Evolutionary conservation across 64 coral and sea anemone genomes (phyloP).

Genomic region (Orbicella faveolata): DNA sequence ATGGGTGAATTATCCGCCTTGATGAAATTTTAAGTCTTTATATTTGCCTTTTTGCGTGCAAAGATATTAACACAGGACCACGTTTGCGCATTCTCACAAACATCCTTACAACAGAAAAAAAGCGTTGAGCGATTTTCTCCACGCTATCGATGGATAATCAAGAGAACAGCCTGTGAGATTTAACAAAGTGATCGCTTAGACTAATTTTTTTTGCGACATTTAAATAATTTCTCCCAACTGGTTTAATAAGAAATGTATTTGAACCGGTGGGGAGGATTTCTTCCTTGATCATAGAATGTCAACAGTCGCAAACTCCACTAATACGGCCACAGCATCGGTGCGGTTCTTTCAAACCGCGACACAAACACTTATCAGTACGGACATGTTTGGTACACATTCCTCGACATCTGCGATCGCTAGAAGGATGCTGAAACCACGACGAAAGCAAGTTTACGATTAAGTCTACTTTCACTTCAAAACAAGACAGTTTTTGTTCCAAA

Average conservation of each 20-base stretch:
- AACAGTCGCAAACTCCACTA: constrained; percentile 56
- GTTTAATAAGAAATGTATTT: neutral
- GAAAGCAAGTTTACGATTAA: constrained; percentile 23
- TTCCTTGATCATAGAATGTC: neutral
- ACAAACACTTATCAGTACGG: constrained; percentile 61
- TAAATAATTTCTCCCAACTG: neutral
- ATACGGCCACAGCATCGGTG: constrained; percentile 61
- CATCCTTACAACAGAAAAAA: no score
- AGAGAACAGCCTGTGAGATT: neutral
- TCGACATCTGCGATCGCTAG: constrained; percentile 29
- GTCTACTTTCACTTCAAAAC: constrained; percentile 33
- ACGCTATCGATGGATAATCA: neutral
- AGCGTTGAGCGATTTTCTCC: no score
- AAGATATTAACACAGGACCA: no score
- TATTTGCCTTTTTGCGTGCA: no score
- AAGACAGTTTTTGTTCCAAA: constrained; percentile 15
- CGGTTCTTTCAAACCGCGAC: constrained; percentile 45
- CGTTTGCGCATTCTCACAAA: no score
- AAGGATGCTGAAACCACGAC: neutral
- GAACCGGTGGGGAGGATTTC: neutral
- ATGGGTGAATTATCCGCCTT: no score
- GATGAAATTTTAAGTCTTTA: no score
- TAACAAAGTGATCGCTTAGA: neutral
- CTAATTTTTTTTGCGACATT: neutral
- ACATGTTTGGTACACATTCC: constrained; percentile 59